A percentile compares a stretch with the other conserved stretches of the same genome.
Evolutionary conservation across 2,113 vertebrate species (phyloP).

Genomic region (Columba janthina): DNA sequence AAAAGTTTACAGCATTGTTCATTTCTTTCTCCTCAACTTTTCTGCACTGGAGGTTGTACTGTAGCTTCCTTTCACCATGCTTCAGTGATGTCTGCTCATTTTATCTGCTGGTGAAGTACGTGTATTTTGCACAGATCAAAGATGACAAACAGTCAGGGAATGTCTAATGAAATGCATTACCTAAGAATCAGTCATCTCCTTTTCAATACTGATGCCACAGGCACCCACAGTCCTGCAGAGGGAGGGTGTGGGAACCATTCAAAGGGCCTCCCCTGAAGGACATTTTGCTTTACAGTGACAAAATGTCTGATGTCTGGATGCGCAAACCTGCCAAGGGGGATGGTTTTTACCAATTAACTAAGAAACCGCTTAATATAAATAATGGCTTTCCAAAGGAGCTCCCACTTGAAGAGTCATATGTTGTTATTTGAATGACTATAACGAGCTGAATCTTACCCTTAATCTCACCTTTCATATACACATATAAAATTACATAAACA

Average conservation of each 20-base stretch:
- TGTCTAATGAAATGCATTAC: not conserved
- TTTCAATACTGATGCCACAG: not conserved
- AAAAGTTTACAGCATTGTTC: not conserved
- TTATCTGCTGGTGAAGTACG: not conserved
- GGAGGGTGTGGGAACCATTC: not conserved
- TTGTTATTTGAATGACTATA: not conserved
- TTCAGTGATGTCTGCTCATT: not conserved
- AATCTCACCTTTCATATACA: not conserved
- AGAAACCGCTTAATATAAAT: not conserved
- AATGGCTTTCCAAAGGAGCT: not conserved
- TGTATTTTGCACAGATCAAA: not conserved
- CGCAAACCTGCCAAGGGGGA: not conserved
- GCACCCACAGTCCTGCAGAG: rapidly evolving
- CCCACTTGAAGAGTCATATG: not conserved
- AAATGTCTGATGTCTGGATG: not conserved
- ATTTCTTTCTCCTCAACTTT: not conserved
- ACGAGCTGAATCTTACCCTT: not conserved
- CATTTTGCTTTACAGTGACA: not conserved
- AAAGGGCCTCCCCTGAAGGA: not conserved
- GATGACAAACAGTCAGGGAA: not conserved
- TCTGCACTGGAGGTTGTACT: not conserved
- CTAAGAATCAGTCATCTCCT: not conserved
- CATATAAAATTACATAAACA: not conserved
- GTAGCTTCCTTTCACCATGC: not conserved
- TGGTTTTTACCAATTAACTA: not conserved